Evolutionary conservation across 2,113 vertebrate genomes (phyloP).

Genomic region (Galemys pyrenaicus): DNA sequence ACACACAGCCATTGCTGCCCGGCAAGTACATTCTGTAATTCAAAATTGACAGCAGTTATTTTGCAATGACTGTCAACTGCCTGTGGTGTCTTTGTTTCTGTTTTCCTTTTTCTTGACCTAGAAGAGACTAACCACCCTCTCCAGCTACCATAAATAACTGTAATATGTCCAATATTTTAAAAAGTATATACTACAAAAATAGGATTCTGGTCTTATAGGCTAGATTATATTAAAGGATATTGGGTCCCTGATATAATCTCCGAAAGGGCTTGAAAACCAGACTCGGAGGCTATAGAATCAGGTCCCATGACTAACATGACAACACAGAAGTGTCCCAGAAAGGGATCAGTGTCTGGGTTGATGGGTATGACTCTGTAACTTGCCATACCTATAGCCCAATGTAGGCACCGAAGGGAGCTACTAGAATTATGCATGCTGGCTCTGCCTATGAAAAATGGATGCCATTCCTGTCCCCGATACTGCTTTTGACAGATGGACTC

Average conservation of each 20-base stretch:
- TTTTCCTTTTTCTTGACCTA: neutral
- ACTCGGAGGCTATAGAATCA: neutral
- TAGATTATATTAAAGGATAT: neutral
- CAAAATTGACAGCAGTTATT: neutral
- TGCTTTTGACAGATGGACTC: neutral
- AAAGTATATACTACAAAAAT: neutral
- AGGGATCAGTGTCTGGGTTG: neutral
- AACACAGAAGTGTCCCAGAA: neutral
- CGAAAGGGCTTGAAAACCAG: neutral
- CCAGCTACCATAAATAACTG: neutral
- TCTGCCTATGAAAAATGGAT: conserved; percentile 1
- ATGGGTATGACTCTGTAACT: neutral
- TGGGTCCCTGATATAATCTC: neutral
- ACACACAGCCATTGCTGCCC: neutral
- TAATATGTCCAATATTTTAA: neutral
- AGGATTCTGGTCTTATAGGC: neutral
- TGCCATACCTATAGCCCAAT: neutral
- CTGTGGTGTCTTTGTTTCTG: neutral
- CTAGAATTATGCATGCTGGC: neutral
- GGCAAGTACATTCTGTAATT: neutral
- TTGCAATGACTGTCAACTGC: neutral
- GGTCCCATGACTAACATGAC: neutral
- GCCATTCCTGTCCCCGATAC: neutral
- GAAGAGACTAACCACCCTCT: neutral
- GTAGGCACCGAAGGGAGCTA: neutral